Base-by-base conservation (phyloP, 1,140 invertebrate genomes). In the Musca vetustissima region DNA sequence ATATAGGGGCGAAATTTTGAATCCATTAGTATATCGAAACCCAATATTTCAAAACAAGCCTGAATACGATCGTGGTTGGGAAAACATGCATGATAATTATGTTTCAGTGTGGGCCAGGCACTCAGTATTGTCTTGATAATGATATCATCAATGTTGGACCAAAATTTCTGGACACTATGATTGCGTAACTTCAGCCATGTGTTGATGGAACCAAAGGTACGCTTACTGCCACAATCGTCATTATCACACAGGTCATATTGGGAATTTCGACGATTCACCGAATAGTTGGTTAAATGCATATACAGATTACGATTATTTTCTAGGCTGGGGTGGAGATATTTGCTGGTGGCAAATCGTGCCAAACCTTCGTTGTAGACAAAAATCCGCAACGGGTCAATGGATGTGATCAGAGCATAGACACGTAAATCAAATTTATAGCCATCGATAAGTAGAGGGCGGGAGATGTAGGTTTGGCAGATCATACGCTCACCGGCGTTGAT, bases 251-350 rank as follows among this genome's bases (percentile, higher is more conserved):
- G 65, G 36, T 80, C 78, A 76, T 92, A 95, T 66, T 92, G 91
- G 57, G 90, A 85, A 76, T 92, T 95, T 72, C 93, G 90, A 76
- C 97, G 98, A 83, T 99, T 98, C 1, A 98, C 89, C 0, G 94
- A 93, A 80, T 98, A 99, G 85, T 99, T 99, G 0, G 97, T 99
- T 68, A 99, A 85, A 84, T 99, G 97, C 94, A 98, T 98, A 79
- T 91, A 99, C 36, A 95, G 88, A 79, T 97, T 94, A 0, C 87
- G 86, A 2, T 91, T 87, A 73, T 97, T 97, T 43, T 89, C 87
- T 15, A 87, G 84, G 53, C 87, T 91, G 0, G 94, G 93, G 74
- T 94, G 91, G 69, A 88, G 88, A 76, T 96, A 96, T 74, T 91
- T 87, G 72, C 88, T 91, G 1, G 94, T 97, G 0, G 94, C 93